Base-by-base conservation (phyloP, 2,888 invertebrate genomes). In the Masnerella sp. region DNA sequence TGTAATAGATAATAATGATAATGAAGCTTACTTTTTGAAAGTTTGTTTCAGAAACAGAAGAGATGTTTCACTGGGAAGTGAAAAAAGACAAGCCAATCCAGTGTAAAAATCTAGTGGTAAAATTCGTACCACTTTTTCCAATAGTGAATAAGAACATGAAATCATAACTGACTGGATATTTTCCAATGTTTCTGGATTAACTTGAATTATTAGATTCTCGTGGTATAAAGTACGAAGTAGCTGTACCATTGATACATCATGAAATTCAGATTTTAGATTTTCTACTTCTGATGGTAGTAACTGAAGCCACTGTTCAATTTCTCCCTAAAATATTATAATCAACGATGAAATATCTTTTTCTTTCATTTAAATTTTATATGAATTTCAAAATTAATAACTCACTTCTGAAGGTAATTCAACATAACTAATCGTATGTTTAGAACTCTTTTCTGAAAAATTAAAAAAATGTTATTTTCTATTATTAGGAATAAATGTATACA, bases 51-150 rank as follows among this genome's bases (percentile, higher is more conserved):
- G 67, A 82, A 84, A 84, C 34, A 78, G 78, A 5, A 52, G 47
- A 2, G 83, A 82, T 22, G 82, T 79, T 25, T 77, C 49, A 32
- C 83, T 78, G 5, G 80, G 79, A 9, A 84, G 70, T 62, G 85
- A 80, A 47, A 87, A 83, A 7, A 88, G 79, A 64, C 84, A 84
- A 12, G 79, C 80, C 22, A 87, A 79, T 9, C 88, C 85, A 12
- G 88, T 78, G 36, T 84, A 81, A 9, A 81, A 71, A 76, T 89
- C 88, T 34, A 89, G 81, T 17, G 79, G 74, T 36, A 83, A 80
- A 2, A 82, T 76, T 8, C 83, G 81, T n/a, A 88, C 76, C 4
- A 88, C 76, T 74, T 86, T 86, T 52, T 84, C 82, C 14, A 89
- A 69, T 42, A 89, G 68, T 20, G 80, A 80, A 3, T 73, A 78